These are phyloP conservation scores for Pseudomyrmex sp. DNA, from an alignment of 1,140 invertebrate species.

Conservation along the genomic window DNA sequence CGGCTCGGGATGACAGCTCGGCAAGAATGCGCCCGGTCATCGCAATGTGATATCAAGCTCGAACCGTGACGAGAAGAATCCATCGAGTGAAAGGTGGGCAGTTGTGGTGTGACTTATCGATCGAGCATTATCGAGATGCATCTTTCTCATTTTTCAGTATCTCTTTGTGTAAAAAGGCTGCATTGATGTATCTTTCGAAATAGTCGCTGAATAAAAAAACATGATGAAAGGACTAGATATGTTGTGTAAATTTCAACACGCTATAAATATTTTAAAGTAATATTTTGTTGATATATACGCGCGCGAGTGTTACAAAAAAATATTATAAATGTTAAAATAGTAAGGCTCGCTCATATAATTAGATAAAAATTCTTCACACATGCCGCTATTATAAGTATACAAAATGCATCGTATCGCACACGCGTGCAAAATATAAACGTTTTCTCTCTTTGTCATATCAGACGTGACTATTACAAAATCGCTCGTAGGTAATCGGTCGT, in stretches of 20 bases:
- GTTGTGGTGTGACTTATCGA: slow-evolving; percentile 54
- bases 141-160: slow-evolving; percentile 19
- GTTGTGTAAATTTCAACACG: no score
- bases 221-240: background rate
- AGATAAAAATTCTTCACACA: background rate
- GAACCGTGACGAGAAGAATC: slow-evolving; percentile 44
- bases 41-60: slow-evolving; percentile 48
- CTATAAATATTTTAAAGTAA: background rate
- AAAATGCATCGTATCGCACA: background rate
- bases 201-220: background rate
- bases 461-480: slow-evolving; percentile 32
- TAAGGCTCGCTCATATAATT: background rate
- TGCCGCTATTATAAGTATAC: background rate
- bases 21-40: slow-evolving; percentile 55
- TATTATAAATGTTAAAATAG: background rate
- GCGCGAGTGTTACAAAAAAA: background rate
- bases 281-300: background rate
- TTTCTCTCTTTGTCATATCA: background rate
- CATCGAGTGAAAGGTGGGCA: slow-evolving; percentile 38
- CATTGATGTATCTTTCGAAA: slow-evolving; percentile 3
- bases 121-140: slow-evolving; percentile 41
- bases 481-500: slow-evolving; percentile 25
- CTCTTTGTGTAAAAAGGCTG: slow-evolving; percentile 33
- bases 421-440: slow-evolving; percentile 10
- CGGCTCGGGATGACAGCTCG: slow-evolving; percentile 38